Evolutionary conservation across 2,888 invertebrate species (phyloP), one percentile per base, ranked within the genome.

Genomic region (Tipula confusa): DNA sequence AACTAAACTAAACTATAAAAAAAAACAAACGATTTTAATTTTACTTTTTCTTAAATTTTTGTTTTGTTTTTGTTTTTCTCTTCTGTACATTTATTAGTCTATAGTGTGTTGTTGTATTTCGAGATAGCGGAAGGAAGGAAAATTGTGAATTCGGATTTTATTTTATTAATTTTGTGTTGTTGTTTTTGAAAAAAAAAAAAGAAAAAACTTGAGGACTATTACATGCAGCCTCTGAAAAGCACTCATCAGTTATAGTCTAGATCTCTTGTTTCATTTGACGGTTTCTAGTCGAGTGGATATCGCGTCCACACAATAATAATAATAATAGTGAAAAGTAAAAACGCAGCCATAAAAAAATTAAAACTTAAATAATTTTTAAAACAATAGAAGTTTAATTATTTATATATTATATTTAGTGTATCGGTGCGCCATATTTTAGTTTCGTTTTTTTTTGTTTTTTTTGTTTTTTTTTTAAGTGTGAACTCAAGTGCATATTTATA

Each of bases 241-340:
- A 89, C 89, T 89, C 89, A 89, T 89, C 89, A 89, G 89, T 89
- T 80, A 88, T 89, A 89, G 89, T 89, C 89, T 89, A 89, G 89
- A 89, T 89, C 89, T 89, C 89, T 89, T 89, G 89, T 89, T 89
- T 89, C 89, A 89, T 89, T 89, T 89, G 89, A 89, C 89, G 89
- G 89, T 89, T 88, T 89, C 89, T 89, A 89, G 89, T 89, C 89
- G 89, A 89, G 89, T 89, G 89, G 89, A 89, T 89, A 89, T 89
- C 85, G n/a, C n/a, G 85, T 86, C 84, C 83, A 83, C 29, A 36
- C 33, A 82, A 82, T 18, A 38, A 82, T 48, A 43, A 43, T 6
- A 29, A 29, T 18, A 83, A 28, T 29, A 83, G 48, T 33, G 48
- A 43, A 24, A 64, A 64, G 11, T 24, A 64, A 24, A 64, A 64